Evolutionary conservation across 2,797 vertebrate species (phyloP), one percentile per base, ranked within the genome.

Genomic region (Betta splendens): DNA sequence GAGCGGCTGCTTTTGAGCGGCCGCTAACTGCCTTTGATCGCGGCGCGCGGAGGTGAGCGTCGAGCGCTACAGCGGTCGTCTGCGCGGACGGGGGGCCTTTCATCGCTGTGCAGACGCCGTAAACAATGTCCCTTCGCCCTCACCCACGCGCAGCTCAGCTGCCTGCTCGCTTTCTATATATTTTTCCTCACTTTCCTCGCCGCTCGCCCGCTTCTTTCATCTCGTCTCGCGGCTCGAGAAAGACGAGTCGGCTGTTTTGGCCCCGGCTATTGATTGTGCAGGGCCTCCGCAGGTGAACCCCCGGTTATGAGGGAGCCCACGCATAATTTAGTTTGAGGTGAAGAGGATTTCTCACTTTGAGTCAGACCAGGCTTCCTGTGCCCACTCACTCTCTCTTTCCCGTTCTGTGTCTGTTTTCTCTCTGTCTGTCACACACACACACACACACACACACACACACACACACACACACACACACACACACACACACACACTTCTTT

Each of bases 321-420:
- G 63, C 84, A 85, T 66, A 74, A 72, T 63, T 83, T 75, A 81
- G 75, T 70, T 72, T 87, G 80, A 84, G 83, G 83, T 86, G 80
- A 83, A 86, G 80, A 89, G 85, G 79, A 86, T 84, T 87, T 91
- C 86, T 91, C 89, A 81, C 79, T 89, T 89, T 92, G 90, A 92
- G 84, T 92, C 91, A 91, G 80, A 82, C 77, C 77, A 64, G 66
- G 71, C 80, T 86, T 89, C 79, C 72, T 85, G 88, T 88, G 84
- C 89, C 89, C 85, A 85, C 86, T 83, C 81, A 52, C 75, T 47
- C 57, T 75, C 58, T 82, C 50, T 67, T 43, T 64, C 7, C n/a
- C n/a, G n/a, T n/a, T 28, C 20, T 65, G 22, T 51, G 16, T 51
- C n/a, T 25, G 22, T 46, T 55, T 46, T 44, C 8, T 52, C 38